Conservation (phyloP, 1,140 invertebrate genomes). For the Cydia amplana region DNA sequence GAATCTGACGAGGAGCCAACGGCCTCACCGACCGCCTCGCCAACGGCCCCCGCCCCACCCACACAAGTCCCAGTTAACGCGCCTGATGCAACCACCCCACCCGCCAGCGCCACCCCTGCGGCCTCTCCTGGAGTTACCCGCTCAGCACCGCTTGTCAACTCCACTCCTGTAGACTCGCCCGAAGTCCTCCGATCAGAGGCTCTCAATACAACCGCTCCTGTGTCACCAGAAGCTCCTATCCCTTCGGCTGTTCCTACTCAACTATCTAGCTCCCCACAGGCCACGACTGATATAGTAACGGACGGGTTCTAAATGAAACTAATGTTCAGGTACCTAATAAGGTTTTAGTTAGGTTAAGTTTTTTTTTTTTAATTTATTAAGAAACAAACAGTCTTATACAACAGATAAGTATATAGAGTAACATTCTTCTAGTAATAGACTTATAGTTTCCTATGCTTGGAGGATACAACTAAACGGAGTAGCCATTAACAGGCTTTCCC, state of each 20-base stretch:
- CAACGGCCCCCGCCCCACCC: not conserved
- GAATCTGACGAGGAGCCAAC: constrained; percentile 42
- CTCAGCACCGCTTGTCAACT: not conserved
- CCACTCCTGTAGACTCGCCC: not conserved
- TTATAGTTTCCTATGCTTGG: too few species aligned
- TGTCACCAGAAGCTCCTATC: not conserved
- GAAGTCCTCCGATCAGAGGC: not conserved
- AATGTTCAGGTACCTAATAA: constrained; percentile 8
- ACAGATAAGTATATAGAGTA: too few species aligned
- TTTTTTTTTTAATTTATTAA: too few species aligned
- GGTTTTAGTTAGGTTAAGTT: too few species aligned
- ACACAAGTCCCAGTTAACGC: constrained; percentile 14
- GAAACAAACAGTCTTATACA: too few species aligned
- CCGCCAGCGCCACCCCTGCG: not conserved
- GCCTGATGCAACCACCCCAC: not conserved
- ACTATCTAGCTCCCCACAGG: not conserved
- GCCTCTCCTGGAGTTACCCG: not conserved
- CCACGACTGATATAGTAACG: constrained; percentile 9
- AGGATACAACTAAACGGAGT: too few species aligned
- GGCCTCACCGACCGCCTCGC: constrained; percentile 5
- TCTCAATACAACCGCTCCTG: not conserved
- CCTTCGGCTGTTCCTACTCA: not conserved
- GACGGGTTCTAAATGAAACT: not conserved
- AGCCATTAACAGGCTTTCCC: too few species aligned
- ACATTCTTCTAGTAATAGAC: too few species aligned